Percentiles rank a stretch among this genome's conserved stretches.
These are phyloP conservation scores for Gryon sp. DNA, from an alignment of 1,140 invertebrate species.

Conservation along the genomic window DNA sequence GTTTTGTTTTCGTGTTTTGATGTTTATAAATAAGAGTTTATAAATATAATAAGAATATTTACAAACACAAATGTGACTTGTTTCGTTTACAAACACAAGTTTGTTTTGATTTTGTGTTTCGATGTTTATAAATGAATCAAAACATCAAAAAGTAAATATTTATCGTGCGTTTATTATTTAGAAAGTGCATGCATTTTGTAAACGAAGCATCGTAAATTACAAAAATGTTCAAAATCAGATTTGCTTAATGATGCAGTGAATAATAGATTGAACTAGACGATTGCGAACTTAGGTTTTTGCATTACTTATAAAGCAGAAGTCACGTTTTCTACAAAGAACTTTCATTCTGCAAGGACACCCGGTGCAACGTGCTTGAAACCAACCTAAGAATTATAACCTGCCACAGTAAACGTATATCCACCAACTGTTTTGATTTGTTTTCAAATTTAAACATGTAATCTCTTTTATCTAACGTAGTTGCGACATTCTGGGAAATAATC, in stretches of 20 bases:
- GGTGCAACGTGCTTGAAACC: constrained; percentile 67
- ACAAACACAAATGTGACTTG: no score
- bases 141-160: no score
- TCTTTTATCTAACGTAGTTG: constrained; percentile 15
- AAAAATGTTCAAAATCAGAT: constrained; percentile 20
- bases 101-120: no score
- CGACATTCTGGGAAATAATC: constrained; percentile 9
- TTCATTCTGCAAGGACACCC: constrained; percentile 79
- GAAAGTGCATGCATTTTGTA: no score
- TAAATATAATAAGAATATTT: no score
- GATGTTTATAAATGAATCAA: no score
- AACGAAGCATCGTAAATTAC: background rate
- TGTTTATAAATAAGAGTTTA: no score
- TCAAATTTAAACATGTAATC: constrained; percentile 4
- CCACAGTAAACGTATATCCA: constrained; percentile 30
- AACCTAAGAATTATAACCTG: constrained; percentile 65
- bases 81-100: no score
- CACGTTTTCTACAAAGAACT: constrained; percentile 76
- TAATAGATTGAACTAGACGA: constrained; percentile 46
- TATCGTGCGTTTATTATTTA: no score
- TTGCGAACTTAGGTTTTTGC: constrained; percentile 27
- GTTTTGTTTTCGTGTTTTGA: no score
- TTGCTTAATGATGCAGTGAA: background rate
- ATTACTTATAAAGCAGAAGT: constrained; percentile 72
- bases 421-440: constrained; percentile 29